These are phyloP conservation scores for Polypedilum vanderplanki DNA, from an alignment of 1,140 invertebrate genomes.

Conservation along the genomic window DNA sequence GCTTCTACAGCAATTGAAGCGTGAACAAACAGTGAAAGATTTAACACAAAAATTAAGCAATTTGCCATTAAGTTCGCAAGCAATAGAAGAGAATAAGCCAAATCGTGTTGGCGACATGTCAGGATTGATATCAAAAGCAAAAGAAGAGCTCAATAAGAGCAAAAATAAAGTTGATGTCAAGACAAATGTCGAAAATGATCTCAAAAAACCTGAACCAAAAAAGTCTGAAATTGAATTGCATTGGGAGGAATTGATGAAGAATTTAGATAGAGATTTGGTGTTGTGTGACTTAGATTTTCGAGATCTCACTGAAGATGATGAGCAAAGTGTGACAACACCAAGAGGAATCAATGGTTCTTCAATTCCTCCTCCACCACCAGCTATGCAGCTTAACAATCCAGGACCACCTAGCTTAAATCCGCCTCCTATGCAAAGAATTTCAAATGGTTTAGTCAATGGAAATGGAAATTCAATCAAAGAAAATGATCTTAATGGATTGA, in stretches of 20 bases:
- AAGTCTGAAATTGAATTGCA: conserved; percentile 89
- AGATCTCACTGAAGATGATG: conserved; percentile 77
- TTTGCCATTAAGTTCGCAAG: conserved; percentile 51
- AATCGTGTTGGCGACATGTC: conserved; percentile 70
- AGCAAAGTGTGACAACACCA: conserved; percentile 56
- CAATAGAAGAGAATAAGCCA: conserved; percentile 44
- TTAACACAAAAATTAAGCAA: conserved; percentile 74
- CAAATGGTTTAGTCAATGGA: conserved; percentile 42
- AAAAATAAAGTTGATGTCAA: conserved; percentile 58
- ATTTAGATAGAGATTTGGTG: conserved; percentile 72
- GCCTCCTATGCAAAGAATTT: conserved; percentile 37
- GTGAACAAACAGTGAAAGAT: conserved; percentile 78
- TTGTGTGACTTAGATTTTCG: conserved; percentile 96
- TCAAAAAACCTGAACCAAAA: conserved; percentile 50
- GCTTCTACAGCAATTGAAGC: conserved; percentile 47
- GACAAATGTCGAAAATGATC: conserved; percentile 51
- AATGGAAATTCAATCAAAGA: conserved; percentile 43
- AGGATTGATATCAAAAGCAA: conserved; percentile 85
- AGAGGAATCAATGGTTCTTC: conserved; percentile 50
- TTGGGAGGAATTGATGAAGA: conserved; percentile 86
- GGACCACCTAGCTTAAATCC: conserved; percentile 42
- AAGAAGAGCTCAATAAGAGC: conserved; percentile 80
- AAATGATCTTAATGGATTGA: conserved; percentile 32
- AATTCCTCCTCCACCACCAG: conserved; percentile 66
- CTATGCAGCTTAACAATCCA: conserved; percentile 45